Evolutionary conservation across 2,888 invertebrate genomes (phyloP).

Genomic region (Amphipyra tragopoginis): DNA sequence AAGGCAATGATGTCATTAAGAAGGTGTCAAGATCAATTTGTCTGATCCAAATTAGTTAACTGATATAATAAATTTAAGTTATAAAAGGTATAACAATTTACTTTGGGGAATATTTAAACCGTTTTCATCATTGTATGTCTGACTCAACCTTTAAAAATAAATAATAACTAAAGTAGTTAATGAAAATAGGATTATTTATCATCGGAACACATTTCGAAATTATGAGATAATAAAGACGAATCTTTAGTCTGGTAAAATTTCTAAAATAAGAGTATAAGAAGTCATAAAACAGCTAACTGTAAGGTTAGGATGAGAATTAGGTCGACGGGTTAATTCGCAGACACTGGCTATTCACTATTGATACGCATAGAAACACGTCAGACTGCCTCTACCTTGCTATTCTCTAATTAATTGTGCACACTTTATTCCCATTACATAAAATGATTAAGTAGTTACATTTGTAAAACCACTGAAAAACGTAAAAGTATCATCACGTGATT

Average conservation of each 20-base stretch:
- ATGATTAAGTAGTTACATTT: slow-evolving; percentile 29
- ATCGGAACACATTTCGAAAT: slow-evolving; percentile 1
- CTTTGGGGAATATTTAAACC: neutral
- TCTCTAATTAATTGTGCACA: slow-evolving; percentile 29
- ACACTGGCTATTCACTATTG: slow-evolving; percentile 37
- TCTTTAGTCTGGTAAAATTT: slow-evolving; percentile 4
- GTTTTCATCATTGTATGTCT: too few species aligned
- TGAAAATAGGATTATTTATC: neutral
- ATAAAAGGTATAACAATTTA: neutral
- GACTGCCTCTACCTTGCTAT: slow-evolving; percentile 7
- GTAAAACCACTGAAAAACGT: slow-evolving; percentile 14
- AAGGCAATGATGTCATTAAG: neutral
- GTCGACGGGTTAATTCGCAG: slow-evolving; percentile 41
- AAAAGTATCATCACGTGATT: slow-evolving; percentile 31
- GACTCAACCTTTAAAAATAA: too few species aligned
- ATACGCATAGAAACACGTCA: slow-evolving; percentile 32
- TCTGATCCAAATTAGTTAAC: slow-evolving; percentile 10
- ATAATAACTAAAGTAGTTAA: too few species aligned
- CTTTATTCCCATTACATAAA: slow-evolving; percentile 34
- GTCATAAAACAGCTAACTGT: slow-evolving; percentile 47
- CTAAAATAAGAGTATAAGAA: slow-evolving; percentile 27
- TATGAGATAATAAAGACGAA: slow-evolving; percentile 3
- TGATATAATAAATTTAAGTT: too few species aligned
- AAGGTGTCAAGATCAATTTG: slow-evolving; percentile 3
- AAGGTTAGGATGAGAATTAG: slow-evolving; percentile 44